Evolutionary conservation across 1,140 invertebrate species (phyloP).

Genomic region (Arctopsyche grandis): DNA sequence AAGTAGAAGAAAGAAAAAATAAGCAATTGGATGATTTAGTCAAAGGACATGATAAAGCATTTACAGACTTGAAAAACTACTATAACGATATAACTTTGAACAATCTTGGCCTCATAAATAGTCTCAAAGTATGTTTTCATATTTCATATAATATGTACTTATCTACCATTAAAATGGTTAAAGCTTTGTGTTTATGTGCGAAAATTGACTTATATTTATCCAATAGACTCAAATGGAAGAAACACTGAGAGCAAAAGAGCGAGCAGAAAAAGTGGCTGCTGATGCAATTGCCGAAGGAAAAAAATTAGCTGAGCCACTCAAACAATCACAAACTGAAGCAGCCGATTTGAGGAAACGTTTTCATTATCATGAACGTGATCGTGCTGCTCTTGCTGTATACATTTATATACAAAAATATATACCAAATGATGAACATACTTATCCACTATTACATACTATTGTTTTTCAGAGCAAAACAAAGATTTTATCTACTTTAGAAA

Average conservation of each 20-base stretch:
- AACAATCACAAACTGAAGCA: conserved; percentile 74
- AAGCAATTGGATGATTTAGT: conserved; percentile 83
- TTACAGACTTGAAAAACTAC: conserved; percentile 90
- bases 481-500: conserved; percentile 68
- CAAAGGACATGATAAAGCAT: conserved; percentile 84
- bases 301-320: conserved; percentile 75
- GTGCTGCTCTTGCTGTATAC: conserved; percentile 65
- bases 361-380: conserved; percentile 83
- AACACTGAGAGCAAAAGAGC: conserved; percentile 82
- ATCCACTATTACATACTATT: background rate
- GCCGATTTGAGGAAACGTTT: conserved; percentile 77
- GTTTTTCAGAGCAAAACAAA: conserved; percentile 73
- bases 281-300: conserved; percentile 76
- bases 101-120: conserved; percentile 85
- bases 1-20: conserved; percentile 92
- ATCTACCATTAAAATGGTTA: background rate
- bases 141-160: background rate
- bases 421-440: background rate
- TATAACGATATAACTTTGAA: conserved; percentile 94
- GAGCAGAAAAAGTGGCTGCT: conserved; percentile 70
- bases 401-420: background rate
- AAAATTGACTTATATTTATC: background rate
- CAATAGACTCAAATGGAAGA: conserved; percentile 84
- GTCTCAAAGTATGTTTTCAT: conserved; percentile 65
- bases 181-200: too few relatives aligned